These are phyloP conservation scores for Anabacerthia variegaticeps DNA, from an alignment of 2,797 vertebrate genomes.

Conservation along the genomic window DNA sequence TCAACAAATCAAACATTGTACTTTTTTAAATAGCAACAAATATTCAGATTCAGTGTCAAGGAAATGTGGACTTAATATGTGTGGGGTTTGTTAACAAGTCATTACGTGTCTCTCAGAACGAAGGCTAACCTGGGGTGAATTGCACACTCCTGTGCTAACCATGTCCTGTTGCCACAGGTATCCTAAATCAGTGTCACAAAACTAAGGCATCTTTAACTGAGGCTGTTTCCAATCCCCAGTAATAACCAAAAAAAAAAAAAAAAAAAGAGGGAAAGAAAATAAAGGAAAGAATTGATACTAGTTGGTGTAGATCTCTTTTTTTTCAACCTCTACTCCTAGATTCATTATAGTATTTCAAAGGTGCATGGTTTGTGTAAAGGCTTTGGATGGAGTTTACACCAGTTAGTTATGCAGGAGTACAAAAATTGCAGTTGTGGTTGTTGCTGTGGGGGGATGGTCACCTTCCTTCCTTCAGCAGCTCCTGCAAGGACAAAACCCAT, in stretches of 20 bases:
- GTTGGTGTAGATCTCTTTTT: background rate
- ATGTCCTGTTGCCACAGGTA: background rate
- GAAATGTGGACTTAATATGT: conserved; percentile 29
- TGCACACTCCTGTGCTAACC: background rate
- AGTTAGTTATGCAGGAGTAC: background rate
- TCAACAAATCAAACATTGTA: conserved; percentile 80
- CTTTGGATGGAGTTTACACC: background rate
- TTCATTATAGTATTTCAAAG: background rate
- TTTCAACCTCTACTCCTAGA: background rate
- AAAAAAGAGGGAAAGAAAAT: conserved; percentile 9
- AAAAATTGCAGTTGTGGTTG: rapidly evolving
- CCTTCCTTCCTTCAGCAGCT: background rate
- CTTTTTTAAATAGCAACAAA: conserved; percentile 83
- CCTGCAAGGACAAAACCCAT: background rate
- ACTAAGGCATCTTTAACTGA: conserved; percentile 2
- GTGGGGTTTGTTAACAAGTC: background rate
- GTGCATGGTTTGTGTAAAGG: rapidly evolving
- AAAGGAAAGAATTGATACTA: conserved; percentile 48
- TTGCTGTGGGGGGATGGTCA: background rate
- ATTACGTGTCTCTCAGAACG: background rate
- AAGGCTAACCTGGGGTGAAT: background rate
- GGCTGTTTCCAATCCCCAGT: background rate
- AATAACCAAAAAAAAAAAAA: background rate
- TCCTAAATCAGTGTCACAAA: background rate
- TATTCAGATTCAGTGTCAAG: conserved; percentile 78